phyloP scores from a whole-genome alignment of 2,888 invertebrate genomes.

The Pyrocoelia pectoralis region DNA sequence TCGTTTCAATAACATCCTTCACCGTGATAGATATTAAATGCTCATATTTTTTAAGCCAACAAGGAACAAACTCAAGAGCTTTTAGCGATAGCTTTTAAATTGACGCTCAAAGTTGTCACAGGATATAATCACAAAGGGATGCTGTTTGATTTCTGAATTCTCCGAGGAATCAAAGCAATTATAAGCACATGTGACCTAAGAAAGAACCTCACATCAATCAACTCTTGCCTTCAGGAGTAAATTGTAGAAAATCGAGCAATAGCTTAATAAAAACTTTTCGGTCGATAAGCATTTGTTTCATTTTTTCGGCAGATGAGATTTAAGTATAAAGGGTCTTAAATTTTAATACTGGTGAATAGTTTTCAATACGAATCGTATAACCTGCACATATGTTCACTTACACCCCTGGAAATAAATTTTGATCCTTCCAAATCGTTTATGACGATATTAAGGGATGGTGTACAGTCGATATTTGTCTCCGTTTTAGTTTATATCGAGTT shows the following conservation, averaged over 20 bases:
- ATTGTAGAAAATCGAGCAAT: conserved; percentile 38
- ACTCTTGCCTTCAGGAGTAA: conserved; percentile 47
- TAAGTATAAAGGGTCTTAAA: conserved; percentile 46
- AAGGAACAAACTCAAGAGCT: not conserved
- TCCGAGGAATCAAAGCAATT: conserved; percentile 56
- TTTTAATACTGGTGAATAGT: conserved; percentile 58
- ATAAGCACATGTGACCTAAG: conserved; percentile 61
- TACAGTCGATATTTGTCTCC: conserved; percentile 49
- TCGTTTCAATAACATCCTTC: too few relatives aligned
- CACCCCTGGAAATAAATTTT: conserved; percentile 52
- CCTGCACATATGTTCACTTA: conserved; percentile 61
- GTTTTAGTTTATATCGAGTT: conserved; percentile 47
- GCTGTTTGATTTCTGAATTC: conserved; percentile 42
- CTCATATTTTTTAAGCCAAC: not conserved
- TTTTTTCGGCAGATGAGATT: conserved; percentile 43
- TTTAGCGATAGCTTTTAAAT: not conserved
- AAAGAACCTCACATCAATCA: conserved; percentile 56
- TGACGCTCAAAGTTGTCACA: conserved; percentile 8
- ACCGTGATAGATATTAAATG: too few relatives aligned
- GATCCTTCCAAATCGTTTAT: conserved; percentile 30
- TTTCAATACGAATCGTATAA: conserved; percentile 62
- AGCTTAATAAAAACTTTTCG: not conserved
- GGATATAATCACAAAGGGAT: conserved; percentile 3
- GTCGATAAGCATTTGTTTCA: conserved; percentile 31
- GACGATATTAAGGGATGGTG: conserved; percentile 9